Base-by-base conservation (phyloP, 2,113 vertebrate genomes). In the Castor canadensis region DNA sequence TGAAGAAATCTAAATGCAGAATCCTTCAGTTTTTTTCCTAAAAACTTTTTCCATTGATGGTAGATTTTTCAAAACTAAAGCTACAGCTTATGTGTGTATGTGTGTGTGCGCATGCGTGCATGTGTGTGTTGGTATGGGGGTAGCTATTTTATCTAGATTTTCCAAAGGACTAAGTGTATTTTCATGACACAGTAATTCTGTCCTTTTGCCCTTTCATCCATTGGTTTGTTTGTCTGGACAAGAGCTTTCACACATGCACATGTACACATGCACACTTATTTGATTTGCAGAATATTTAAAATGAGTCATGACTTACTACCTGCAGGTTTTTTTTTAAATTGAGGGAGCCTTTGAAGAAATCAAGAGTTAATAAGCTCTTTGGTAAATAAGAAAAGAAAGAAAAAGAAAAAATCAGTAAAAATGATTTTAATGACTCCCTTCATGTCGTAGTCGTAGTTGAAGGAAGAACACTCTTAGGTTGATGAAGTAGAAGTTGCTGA, bases 201-300 rank as follows among this genome's bases (percentile, higher is more conserved):
- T 89, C 28, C 17, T 79, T 93, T 95, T 96, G 28, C 16, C 9
- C 13, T 81, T 52, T 81, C 87, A 17, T 62, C 19, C 52, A 56
- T 77, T 62, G 45, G 12, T 52, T 76, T 95, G 15, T 76, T 26
- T 15, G 6, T 8, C 20, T 35, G 20, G 64, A 87, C 77, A 32
- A 89, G n/a, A 67, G 66, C 5, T 88, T 94, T 67, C 62, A 62
- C 38, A 30, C 17, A 52, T 43, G 12, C 0, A 24, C 12, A 43
- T 71, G 32, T 40, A 24, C 20, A 60, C 16, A 73, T 47, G 81
- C 43, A 94, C 45, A 62, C 69, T n/a, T 82, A 52, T 88, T 92
- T 95, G 28, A 84, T 86, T 92, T 79, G 54, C 1, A 94, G 92
- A 94, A 66, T 91, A 81, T 80, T 95, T 96, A 30, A 94, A 73